Evolutionary conservation across 2,113 vertebrate genomes (phyloP).

Genomic region (Hyperopisus bebe): DNA sequence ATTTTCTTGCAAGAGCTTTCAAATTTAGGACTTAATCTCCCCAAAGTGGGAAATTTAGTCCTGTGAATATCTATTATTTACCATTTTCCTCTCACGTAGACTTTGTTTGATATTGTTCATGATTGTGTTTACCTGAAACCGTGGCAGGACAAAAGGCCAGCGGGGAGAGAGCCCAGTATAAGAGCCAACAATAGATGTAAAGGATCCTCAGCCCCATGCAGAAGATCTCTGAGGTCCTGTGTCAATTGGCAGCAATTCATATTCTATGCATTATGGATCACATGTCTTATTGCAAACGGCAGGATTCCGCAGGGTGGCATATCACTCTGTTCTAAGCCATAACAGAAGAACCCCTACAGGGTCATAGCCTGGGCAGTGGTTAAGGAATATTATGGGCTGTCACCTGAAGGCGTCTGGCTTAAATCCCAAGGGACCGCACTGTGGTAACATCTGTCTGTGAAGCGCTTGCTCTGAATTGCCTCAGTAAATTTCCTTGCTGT

Average conservation of each 20-base stretch:
- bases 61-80: background rate
- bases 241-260: slow-evolving; percentile 15
- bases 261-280: slow-evolving; percentile 8
- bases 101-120: background rate
- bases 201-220: background rate
- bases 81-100: background rate
- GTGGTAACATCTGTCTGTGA: background rate
- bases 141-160: background rate
- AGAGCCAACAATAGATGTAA: background rate
- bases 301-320: background rate
- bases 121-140: background rate
- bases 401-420: background rate
- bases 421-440: background rate
- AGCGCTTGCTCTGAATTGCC: background rate
- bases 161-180: background rate
- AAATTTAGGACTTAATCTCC: background rate
- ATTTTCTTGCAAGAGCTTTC: background rate
- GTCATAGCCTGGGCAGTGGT: background rate
- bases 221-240: background rate
- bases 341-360: background rate
- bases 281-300: background rate
- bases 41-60: background rate
- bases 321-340: background rate
- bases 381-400: slow-evolving; percentile 18
- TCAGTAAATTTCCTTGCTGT: slow-evolving; percentile 12